phyloP scores from a whole-genome alignment of 2,888 invertebrate species.

The Drosophila nr. perissopoda region DNA sequence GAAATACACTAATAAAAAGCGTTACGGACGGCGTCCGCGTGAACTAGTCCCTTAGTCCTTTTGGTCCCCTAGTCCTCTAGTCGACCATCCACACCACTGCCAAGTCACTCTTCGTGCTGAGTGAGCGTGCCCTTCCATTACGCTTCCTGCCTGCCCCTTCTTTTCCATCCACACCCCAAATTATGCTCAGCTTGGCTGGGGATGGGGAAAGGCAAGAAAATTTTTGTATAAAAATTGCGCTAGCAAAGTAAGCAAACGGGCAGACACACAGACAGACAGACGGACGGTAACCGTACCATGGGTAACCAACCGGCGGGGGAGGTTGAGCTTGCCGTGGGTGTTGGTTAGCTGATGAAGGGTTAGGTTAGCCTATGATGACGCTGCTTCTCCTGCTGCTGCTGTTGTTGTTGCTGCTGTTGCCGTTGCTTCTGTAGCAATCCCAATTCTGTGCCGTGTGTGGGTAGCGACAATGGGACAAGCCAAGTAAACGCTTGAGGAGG shows the following conservation, averaged over 20 bases:
- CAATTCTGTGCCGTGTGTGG: constrained; percentile 61
- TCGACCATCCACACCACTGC: constrained; percentile 20
- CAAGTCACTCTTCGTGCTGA: constrained; percentile 61
- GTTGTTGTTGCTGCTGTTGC: not conserved
- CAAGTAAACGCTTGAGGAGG: constrained; percentile 22
- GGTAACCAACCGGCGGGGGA: constrained; percentile 50
- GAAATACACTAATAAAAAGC: constrained; percentile 69
- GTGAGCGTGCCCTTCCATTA: constrained; percentile 29
- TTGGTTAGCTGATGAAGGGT: constrained; percentile 58
- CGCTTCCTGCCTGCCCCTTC: constrained; percentile 8
- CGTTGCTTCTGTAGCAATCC: constrained; percentile 36
- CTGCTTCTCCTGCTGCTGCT: constrained; percentile 10
- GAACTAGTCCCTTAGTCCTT: constrained; percentile 71
- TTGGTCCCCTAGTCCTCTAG: constrained; percentile 32
- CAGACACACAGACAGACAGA: not conserved
- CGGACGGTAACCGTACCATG: constrained; percentile 50
- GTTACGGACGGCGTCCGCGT: constrained; percentile 67
- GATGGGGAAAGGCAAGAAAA: constrained; percentile 56
- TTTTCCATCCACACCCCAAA: constrained; percentile 60
- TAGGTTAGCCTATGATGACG: constrained; percentile 43
- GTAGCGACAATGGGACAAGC: constrained; percentile 50
- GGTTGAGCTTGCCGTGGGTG: constrained; percentile 8
- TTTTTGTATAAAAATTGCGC: constrained; percentile 81
- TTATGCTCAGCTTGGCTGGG: constrained; percentile 41
- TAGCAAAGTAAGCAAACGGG: constrained; percentile 72